phyloP scores from a whole-genome alignment of 2,797 vertebrate genomes.

The Melanotaenia trifasciata region DNA sequence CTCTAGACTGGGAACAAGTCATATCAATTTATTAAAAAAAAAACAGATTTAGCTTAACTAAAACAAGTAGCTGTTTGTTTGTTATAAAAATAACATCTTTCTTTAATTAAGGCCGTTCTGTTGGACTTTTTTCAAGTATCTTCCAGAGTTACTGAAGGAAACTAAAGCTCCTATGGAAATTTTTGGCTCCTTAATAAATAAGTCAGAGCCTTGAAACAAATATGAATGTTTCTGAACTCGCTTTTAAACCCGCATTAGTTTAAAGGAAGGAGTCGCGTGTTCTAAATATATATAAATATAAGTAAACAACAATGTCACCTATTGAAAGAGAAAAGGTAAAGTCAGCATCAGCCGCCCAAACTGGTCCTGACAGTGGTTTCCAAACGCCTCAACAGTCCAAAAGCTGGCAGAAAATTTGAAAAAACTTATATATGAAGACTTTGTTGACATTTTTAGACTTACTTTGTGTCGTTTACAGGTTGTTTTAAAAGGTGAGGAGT shows the following conservation, averaged over 20 bases:
- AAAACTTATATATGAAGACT: neutral
- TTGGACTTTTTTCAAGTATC: too few species aligned
- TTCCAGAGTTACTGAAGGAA: neutral
- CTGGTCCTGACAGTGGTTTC: too few species aligned
- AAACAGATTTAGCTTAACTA: too few species aligned
- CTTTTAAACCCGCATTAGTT: neutral
- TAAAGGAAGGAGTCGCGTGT: neutral
- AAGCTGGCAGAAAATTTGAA: too few species aligned
- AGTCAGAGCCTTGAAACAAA: neutral
- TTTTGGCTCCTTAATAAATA: neutral
- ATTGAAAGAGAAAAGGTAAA: neutral
- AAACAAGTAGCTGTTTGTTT: too few species aligned
- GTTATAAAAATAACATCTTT: too few species aligned
- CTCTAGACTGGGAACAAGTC: neutral
- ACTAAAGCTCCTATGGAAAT: neutral
- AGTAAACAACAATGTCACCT: neutral
- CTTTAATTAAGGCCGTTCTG: too few species aligned
- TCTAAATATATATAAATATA: neutral
- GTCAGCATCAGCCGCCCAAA: constrained; percentile 17
- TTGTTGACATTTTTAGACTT: neutral
- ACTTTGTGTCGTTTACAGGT: neutral
- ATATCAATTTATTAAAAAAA: too few species aligned
- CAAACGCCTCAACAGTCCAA: neutral
- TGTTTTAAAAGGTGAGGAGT: constrained; percentile 3
- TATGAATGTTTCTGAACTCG: neutral